These are phyloP conservation scores for Dolichoris vasculosae DNA, from an alignment of 1,140 invertebrate genomes.

Conservation along the genomic window DNA sequence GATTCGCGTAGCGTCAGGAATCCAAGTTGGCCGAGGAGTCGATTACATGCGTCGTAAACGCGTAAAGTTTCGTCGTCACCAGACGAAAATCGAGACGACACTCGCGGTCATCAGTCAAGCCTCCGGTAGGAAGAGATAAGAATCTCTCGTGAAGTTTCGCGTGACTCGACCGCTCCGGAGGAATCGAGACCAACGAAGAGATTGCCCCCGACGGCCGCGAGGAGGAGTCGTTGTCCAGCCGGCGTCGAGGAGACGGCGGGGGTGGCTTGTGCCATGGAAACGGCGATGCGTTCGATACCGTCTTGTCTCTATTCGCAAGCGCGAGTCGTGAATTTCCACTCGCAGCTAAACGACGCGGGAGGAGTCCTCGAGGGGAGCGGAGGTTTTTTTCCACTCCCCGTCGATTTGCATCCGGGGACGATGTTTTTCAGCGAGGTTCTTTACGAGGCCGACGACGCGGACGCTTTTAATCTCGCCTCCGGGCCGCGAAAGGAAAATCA, in stretches of 20 bases:
- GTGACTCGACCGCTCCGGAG: too few species aligned
- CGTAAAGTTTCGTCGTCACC: neutral
- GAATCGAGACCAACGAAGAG: constrained; percentile 6
- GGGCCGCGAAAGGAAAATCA: too few species aligned
- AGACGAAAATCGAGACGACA: neutral
- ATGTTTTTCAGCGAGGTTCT: too few species aligned
- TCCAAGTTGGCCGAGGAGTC: neutral
- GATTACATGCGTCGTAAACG: neutral
- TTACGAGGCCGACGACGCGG: too few species aligned
- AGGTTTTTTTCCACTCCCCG: too few species aligned
- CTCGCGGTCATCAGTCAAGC: too few species aligned
- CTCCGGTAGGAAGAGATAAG: too few species aligned
- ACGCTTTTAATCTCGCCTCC: neutral
- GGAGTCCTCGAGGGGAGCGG: too few species aligned
- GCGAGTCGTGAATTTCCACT: neutral
- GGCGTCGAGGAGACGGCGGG: neutral
- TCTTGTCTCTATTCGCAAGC: constrained; percentile 6
- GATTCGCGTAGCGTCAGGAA: neutral
- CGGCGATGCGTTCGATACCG: constrained; percentile 33
- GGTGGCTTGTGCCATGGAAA: constrained; percentile 8
- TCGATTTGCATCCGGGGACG: too few species aligned
- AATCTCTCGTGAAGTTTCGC: too few species aligned
- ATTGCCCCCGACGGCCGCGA: neutral
- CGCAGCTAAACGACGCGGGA: constrained; percentile 25
- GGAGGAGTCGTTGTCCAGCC: constrained; percentile 16